A percentile compares a stretch with the other conserved stretches of the same genome.
Evolutionary conservation across 2,113 vertebrate species (phyloP).

Genomic region (Pygoscelis antarcticus): DNA sequence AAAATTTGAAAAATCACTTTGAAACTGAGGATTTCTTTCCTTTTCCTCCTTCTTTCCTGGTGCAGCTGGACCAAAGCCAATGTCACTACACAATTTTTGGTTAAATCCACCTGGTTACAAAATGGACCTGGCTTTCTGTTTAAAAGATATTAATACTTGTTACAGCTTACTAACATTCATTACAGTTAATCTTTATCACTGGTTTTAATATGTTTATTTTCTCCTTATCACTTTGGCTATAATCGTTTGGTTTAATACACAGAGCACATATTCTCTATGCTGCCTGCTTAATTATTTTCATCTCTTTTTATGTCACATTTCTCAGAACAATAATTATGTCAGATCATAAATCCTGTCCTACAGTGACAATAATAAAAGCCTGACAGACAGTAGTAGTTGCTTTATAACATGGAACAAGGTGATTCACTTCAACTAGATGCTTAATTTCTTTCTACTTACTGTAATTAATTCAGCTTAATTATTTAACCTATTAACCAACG

Average conservation of each 20-base stretch:
- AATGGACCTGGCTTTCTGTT: neutral
- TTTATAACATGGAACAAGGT: neutral
- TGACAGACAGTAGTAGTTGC: neutral
- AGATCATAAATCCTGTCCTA: neutral
- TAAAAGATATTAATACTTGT: neutral
- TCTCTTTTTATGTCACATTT: neutral
- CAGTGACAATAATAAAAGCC: neutral
- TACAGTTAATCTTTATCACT: neutral
- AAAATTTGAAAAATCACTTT: neutral
- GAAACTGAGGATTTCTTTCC: neutral
- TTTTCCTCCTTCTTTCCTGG: neutral
- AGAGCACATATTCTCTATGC: neutral
- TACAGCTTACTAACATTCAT: neutral
- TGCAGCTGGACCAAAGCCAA: neutral
- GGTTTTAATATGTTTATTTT: neutral
- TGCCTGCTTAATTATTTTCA: constrained; percentile 3
- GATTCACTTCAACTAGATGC: neutral
- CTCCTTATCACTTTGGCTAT: neutral
- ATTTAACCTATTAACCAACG: constrained; percentile 12
- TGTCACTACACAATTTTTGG: neutral
- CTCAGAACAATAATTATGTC: neutral
- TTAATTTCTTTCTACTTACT: neutral
- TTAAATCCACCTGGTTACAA: neutral
- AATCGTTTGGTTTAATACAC: neutral
- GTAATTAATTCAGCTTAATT: constrained; percentile 33